phyloP scores from a whole-genome alignment of 2,797 vertebrate species.

The Hozukius guyotensis region DNA sequence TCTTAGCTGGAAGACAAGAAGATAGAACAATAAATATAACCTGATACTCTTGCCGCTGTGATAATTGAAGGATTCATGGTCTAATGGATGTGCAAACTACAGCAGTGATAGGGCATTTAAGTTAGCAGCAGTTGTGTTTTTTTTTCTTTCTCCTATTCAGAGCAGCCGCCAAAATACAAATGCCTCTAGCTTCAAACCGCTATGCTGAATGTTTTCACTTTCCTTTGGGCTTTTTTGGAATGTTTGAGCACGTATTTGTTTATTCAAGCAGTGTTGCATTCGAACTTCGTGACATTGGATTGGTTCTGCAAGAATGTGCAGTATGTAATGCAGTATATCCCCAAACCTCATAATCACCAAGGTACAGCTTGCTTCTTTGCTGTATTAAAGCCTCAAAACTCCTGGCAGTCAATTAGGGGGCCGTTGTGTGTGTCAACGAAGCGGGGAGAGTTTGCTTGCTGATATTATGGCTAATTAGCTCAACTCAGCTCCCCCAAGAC shows the following conservation, averaged over 20 bases:
- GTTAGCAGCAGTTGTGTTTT: slow-evolving; percentile 10
- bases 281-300: slow-evolving; percentile 72
- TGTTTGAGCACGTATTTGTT: slow-evolving; percentile 70
- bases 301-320: slow-evolving; percentile 73
- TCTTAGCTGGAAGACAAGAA: slow-evolving; percentile 53
- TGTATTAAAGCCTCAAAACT: slow-evolving; percentile 79
- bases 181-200: slow-evolving; percentile 52
- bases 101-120: slow-evolving; percentile 33
- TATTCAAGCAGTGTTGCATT: slow-evolving; percentile 66
- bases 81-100: slow-evolving; percentile 53
- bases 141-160: slow-evolving; percentile 39
- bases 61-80: slow-evolving; percentile 62
- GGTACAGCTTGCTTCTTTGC: slow-evolving; percentile 77
- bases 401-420: slow-evolving; percentile 79
- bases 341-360: slow-evolving; percentile 78
- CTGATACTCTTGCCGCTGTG: slow-evolving; percentile 40
- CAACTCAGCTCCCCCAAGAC: slow-evolving; percentile 76
- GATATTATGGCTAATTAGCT: slow-evolving; percentile 84
- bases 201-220: slow-evolving; percentile 46
- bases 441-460: slow-evolving; percentile 79
- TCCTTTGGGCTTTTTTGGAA: slow-evolving; percentile 61
- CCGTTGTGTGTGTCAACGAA: slow-evolving; percentile 76
- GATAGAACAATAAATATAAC: slow-evolving; percentile 54
- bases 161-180: slow-evolving; percentile 51
- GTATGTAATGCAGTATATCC: slow-evolving; percentile 69